Base-by-base conservation (phyloP, 2,888 invertebrate genomes). In the Apamea crenata region DNA sequence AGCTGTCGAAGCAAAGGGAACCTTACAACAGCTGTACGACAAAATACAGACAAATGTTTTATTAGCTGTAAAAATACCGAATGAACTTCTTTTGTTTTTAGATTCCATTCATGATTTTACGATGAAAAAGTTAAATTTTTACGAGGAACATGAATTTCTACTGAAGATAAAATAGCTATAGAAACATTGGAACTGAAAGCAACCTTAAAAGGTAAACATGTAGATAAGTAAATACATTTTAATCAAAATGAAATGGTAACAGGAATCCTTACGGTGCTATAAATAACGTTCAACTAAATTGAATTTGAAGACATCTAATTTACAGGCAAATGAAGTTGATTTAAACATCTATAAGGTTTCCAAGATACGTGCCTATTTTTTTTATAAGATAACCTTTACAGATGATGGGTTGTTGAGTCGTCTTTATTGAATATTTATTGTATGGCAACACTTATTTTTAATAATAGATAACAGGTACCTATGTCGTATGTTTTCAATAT, bases 291-390 rank as follows among this genome's bases (percentile, higher is more conserved):
- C 18, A 80, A 87, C 66, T 81, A 80, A 84, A 89, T 89, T 85
- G 76, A 82, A 79, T 88, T 88, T 85, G 78, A 88, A 88, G 78
- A 78, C 81, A 85, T 85, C 77, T 81, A 77, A 89, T 83, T 82
- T 88, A 77, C 56, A 80, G 70, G 83, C 68, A 82, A 81, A 82
- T 81, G 71, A 81, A 78, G 72, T 82, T 84, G 75, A 81, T 79
- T 82, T 82, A 70, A 88, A 75, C 78, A 69, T 72, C 5, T 79
- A 6, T 80, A 87, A 7, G 82, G 82, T 59, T 87, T 79, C 74
- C 36, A n/a, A 56, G 32, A 67, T 29, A 85, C 32, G 14, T 59
- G 29, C 6, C 14, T 40, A 8, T 80, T 84, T 66, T 32, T 80
- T 84, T 66, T 32, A 47, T 25, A 53, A 36, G 63, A n/a, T 36